Conservation (phyloP, 2,797 vertebrate species). For the Sylvilagus floridanus region DNA sequence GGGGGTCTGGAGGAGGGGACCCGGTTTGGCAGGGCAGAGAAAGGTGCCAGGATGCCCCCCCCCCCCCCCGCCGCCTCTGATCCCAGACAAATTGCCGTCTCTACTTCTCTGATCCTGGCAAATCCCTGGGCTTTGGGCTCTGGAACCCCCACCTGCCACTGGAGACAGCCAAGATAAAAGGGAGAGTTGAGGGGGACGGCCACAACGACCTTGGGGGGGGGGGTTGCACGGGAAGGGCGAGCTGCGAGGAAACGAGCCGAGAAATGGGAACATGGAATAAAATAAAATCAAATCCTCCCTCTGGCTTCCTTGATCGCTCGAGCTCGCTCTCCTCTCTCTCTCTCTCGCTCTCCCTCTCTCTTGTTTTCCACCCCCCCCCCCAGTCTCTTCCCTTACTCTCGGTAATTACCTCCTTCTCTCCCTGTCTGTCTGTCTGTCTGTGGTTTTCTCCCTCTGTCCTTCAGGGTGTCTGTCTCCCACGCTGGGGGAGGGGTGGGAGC, state of each 20-base stretch:
- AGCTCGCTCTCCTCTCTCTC: slow-evolving; percentile 9
- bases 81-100: slow-evolving; percentile 75
- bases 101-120: slow-evolving; percentile 72
- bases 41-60: background rate
- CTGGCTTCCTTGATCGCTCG: slow-evolving; percentile 62
- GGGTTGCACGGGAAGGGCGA: slow-evolving; percentile 43
- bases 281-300: slow-evolving; percentile 80
- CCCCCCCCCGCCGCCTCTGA: too few species aligned
- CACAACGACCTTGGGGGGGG: slow-evolving; percentile 59
- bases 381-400: background rate
- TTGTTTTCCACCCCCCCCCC: background rate
- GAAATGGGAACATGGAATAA: slow-evolving; percentile 82
- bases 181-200: background rate
- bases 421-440: background rate
- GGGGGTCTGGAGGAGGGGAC: background rate
- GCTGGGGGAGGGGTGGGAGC: background rate
- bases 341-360: background rate
- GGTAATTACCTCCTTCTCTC: background rate
- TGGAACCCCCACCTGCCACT: background rate
- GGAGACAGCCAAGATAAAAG: slow-evolving; percentile 63
- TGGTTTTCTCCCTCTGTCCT: background rate
- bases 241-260: slow-evolving; percentile 78
- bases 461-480: slow-evolving; percentile 17
- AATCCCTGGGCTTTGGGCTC: slow-evolving; percentile 71
- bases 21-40: background rate